phyloP scores from a whole-genome alignment of 2,888 invertebrate genomes.

The Pecten maximus region DNA sequence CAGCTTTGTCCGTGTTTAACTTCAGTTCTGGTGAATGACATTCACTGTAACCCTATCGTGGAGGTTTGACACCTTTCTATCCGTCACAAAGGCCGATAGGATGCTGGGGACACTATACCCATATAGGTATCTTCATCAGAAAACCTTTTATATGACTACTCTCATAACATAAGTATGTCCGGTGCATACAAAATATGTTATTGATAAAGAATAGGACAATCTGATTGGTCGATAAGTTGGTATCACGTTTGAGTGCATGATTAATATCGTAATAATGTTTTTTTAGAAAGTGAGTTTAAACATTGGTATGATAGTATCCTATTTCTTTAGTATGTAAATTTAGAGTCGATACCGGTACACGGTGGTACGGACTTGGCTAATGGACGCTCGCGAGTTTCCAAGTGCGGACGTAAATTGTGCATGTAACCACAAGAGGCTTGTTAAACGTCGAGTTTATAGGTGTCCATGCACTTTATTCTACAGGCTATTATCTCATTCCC shows the following conservation, averaged over 20 bases:
- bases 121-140: too few species aligned
- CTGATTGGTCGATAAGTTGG: background rate
- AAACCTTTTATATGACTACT: too few species aligned
- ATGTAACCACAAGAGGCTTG: conserved; percentile 24
- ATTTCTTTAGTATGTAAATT: background rate
- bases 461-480: background rate
- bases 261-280: background rate
- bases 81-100: background rate
- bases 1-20: background rate
- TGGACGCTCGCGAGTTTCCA: background rate
- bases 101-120: background rate
- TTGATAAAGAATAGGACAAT: background rate
- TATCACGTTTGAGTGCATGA: background rate
- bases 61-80: background rate
- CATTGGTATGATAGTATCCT: background rate
- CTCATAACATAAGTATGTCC: too few species aligned
- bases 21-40: background rate
- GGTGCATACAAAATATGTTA: too few species aligned
- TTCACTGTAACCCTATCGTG: background rate
- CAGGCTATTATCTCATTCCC: background rate
- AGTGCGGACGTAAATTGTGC: conserved; percentile 19
- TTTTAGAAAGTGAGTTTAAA: background rate
- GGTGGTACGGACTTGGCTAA: background rate
- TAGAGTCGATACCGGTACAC: background rate
- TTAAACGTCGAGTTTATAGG: background rate